phyloP scores from a whole-genome alignment of 2,888 invertebrate species.

The Oxytorus armatus region DNA sequence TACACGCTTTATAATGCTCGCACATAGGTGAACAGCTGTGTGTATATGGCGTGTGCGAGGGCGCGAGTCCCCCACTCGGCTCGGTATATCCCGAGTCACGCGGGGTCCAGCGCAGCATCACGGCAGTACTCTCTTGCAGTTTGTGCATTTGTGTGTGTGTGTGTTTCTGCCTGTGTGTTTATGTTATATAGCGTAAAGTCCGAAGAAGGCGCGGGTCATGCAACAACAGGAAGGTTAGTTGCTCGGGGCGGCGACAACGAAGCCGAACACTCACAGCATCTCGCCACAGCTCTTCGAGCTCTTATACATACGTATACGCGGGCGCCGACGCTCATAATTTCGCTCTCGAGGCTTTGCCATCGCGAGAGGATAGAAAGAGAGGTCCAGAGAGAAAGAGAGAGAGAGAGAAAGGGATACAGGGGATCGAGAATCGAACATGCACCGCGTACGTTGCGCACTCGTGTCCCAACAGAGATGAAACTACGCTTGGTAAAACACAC shows the following conservation, averaged over 20 bases:
- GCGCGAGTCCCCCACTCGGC: conserved; percentile 48
- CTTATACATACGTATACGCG: conserved; percentile 74
- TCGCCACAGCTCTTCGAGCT: conserved; percentile 56
- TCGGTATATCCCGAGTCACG: conserved; percentile 36
- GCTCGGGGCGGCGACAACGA: conserved; percentile 82
- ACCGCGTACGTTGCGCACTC: conserved; percentile 41
- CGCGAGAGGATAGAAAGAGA: conserved; percentile 39
- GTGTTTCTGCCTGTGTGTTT: conserved; percentile 3
- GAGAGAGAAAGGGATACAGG: conserved; percentile 32
- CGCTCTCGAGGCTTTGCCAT: conserved; percentile 56
- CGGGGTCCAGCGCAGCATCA: conserved; percentile 28
- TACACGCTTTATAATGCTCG: conserved; percentile 45
- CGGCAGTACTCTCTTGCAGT: conserved; percentile 16
- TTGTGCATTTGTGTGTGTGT: conserved; percentile 11
- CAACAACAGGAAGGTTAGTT: conserved; percentile 83
- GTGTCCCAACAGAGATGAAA: conserved; percentile 48
- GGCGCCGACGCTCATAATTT: conserved; percentile 78
- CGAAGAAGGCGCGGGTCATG: conserved; percentile 81
- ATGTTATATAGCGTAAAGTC: conserved; percentile 69
- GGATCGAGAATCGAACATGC: conserved; percentile 62
- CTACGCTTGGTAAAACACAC: conserved; percentile 49
- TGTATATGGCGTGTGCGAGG: conserved; percentile 41
- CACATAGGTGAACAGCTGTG: conserved; percentile 37
- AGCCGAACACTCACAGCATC: conserved; percentile 76
- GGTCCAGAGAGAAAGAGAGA: no score